Conservation (phyloP, 2,888 invertebrate genomes). For the Ochropleura plecta region DNA sequence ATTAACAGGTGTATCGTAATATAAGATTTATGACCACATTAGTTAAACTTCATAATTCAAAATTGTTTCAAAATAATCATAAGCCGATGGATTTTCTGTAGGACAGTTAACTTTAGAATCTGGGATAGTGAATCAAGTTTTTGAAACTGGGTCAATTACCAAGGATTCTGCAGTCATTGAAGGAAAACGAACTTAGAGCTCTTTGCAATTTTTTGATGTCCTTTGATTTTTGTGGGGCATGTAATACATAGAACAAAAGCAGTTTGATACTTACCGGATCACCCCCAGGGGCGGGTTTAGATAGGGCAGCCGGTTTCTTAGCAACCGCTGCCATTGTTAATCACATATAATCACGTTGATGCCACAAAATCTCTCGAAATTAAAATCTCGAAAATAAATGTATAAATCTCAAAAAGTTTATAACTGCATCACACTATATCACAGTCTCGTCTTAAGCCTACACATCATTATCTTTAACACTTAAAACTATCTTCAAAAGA, state of each 20-base stretch:
- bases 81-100: slow-evolving; percentile 12
- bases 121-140: slow-evolving; percentile 11
- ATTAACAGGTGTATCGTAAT: slow-evolving; percentile 50
- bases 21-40: slow-evolving; percentile 46
- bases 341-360: slow-evolving; percentile 79
- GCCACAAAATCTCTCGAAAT: slow-evolving; percentile 79
- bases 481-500: slow-evolving; percentile 51
- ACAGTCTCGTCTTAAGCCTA: slow-evolving; percentile 66
- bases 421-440: slow-evolving; percentile 77
- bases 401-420: slow-evolving; percentile 61
- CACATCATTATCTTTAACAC: slow-evolving; percentile 56
- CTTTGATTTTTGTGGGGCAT: slow-evolving; percentile 54
- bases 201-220: slow-evolving; percentile 66
- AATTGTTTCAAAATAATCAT: slow-evolving; percentile 26
- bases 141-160: neutral
- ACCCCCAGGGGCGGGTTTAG: slow-evolving; percentile 69
- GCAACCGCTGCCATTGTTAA: slow-evolving; percentile 85
- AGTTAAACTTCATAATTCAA: slow-evolving; percentile 34
- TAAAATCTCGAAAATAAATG: slow-evolving; percentile 46
- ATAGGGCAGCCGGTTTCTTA: slow-evolving; percentile 78
- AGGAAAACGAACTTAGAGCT: neutral
- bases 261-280: slow-evolving; percentile 82
- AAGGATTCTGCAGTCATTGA: neutral
- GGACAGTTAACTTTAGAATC: neutral
- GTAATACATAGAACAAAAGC: slow-evolving; percentile 46